Conservation (phyloP, 2,888 invertebrate species). For the Coecobrya sp. region DNA sequence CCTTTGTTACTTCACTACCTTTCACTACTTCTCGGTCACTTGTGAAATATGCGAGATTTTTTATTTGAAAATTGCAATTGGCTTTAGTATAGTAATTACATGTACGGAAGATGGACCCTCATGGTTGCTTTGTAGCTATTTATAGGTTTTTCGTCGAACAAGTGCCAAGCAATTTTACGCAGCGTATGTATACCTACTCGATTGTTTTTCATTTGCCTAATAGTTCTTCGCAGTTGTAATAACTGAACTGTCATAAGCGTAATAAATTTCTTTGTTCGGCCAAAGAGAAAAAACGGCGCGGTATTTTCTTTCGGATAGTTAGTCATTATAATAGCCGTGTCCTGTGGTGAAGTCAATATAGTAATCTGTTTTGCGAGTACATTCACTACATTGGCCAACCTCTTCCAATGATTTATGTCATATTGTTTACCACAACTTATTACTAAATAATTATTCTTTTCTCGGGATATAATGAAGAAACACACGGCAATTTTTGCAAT, state of each 20-base stretch:
- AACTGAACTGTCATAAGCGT: slow-evolving; percentile 79
- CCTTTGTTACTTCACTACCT: slow-evolving; percentile 28
- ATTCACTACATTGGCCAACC: slow-evolving; percentile 35
- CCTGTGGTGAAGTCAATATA: slow-evolving; percentile 68
- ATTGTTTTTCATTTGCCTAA: slow-evolving; percentile 72
- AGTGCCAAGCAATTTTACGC: slow-evolving; percentile 19
- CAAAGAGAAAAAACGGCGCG: background rate
- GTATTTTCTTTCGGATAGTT: slow-evolving; percentile 30
- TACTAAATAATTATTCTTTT: slow-evolving; percentile 61
- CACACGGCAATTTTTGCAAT: slow-evolving; percentile 2
- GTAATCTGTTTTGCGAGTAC: background rate
- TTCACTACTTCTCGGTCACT: slow-evolving; percentile 17
- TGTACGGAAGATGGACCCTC: slow-evolving; percentile 2
- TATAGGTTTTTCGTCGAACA: slow-evolving; percentile 49
- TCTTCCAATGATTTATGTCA: slow-evolving; percentile 69
- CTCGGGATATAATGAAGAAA: background rate
- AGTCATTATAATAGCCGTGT: slow-evolving; percentile 52
- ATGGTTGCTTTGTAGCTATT: slow-evolving; percentile 54
- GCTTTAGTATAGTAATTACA: slow-evolving; percentile 20
- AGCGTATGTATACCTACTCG: background rate
- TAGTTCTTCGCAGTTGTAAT: slow-evolving; percentile 53
- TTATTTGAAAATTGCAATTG: slow-evolving; percentile 73
- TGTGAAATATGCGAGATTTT: slow-evolving; percentile 57
- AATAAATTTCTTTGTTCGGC: slow-evolving; percentile 70
- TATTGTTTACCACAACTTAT: slow-evolving; percentile 74